Evolutionary conservation across 2,888 invertebrate genomes (phyloP), one percentile per base, ranked within the genome.

Genomic region (Acanthosepion esculentum): DNA sequence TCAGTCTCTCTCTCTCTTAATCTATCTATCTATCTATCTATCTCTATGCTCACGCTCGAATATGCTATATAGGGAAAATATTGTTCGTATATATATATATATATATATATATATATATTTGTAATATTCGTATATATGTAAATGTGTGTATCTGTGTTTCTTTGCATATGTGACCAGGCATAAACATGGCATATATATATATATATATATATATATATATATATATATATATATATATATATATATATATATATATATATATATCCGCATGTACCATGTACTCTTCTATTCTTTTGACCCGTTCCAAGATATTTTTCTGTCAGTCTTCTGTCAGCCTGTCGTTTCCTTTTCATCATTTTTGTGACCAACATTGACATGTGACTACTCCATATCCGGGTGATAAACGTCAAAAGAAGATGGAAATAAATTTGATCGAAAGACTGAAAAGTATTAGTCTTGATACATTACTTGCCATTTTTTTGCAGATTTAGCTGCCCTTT

Each of bases 281-380:
- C 78, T 0, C n/a, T n/a, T 78, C n/a, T 78, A 78, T 78, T 78
- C n/a, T n/a, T 33, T 33, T 78, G 78, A 78, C 78, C 78, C 78
- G 15, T 78, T 78, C n/a, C 78, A 78, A n/a, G 78, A 33, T n/a
- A 78, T 78, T 78, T n/a, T 78, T 78, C 78, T 78, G 78, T 78
- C 78, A 78, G 78, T n/a, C 78, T 78, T n/a, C 78, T 78, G 78
- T 78, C 78, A 78, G 78, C 78, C 78, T 78, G 78, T 78, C 78
- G n/a, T 33, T 78, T 78, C 78, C 15, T 78, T 78, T 78, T 18
- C 78, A 78, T 78, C 78, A 78, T 78, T 78, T 33, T 33, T 78
- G 78, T 78, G 78, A 78, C 78, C 78, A 78, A 78, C n/a, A 78
- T 78, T 78, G 78, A 78, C 78, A 33, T 33, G n/a, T 78, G 78